Conservation (phyloP, 2,888 invertebrate genomes). For the Metallyticus violacea region DNA sequence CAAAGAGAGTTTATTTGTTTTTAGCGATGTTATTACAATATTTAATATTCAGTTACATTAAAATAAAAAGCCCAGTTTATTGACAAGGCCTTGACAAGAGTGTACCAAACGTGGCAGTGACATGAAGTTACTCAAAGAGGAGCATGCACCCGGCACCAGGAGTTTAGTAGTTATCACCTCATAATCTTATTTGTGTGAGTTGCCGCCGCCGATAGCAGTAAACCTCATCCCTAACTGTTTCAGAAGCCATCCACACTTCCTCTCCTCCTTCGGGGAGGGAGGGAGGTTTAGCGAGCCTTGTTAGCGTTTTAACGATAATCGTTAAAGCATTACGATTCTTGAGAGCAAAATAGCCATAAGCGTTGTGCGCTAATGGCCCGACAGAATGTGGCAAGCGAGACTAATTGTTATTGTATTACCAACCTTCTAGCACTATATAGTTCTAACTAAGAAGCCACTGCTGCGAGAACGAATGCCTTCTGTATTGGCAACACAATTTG, state of each 20-base stretch:
- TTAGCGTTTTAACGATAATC: constrained; percentile 15
- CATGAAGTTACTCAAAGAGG: neutral
- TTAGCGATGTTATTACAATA: too few species aligned
- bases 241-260: neutral
- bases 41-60: too few species aligned
- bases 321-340: constrained; percentile 10
- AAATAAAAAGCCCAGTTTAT: too few species aligned
- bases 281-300: neutral
- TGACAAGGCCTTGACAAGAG: too few species aligned
- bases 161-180: neutral
- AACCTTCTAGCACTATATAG: neutral
- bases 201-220: neutral
- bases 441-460: neutral
- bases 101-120: too few species aligned
- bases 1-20: too few species aligned
- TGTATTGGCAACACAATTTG: too few species aligned
- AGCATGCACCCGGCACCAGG: too few species aligned
- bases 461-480: too few species aligned
- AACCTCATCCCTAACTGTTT: neutral
- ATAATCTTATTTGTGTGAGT: neutral
- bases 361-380: constrained; percentile 1
- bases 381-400: neutral
- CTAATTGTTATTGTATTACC: constrained; percentile 1
- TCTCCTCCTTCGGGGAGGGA: neutral
- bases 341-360: constrained; percentile 12